Base-by-base conservation (phyloP, 2,888 invertebrate species). In the Oegoconia quadripuncta region DNA sequence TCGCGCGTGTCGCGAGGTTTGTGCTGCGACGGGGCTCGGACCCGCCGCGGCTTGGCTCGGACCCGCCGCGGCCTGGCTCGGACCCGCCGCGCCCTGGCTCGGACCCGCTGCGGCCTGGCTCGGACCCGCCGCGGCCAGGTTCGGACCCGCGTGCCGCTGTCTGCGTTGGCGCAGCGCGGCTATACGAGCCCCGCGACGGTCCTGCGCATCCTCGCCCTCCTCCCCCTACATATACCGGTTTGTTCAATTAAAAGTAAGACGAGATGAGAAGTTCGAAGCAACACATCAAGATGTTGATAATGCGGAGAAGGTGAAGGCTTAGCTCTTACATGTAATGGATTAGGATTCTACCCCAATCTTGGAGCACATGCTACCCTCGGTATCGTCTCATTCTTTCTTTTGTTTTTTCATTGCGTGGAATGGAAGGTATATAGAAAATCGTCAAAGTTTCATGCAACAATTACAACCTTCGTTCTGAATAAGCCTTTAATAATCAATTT, bases 171-270 rank as follows among this genome's bases (percentile, higher is more conserved):
- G 29, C 22, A 11, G 17, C 25, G 14, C n/a, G 14, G 13, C 65
- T 70, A 80, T 79, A 23, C 65, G 70, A 31, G 64, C 55, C 82
- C 82, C 40, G 70, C 70, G 16, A 44, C 48, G n/a, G 39, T 34
- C 35, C 2, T 81, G 83, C 3, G 67, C 74, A 0, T 55, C 56
- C 14, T 83, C 73, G 28, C 72, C 39, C 37, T 81, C 72, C 35
- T 15, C 16, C 13, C 11, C 35, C 44, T 48, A 34, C 14, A 23
- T 18, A 3, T 7, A 18, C 18, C 26, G 5, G 20, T 4, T n/a
- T n/a, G 22, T 22, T 7, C 22, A 8, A 22, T 22, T 7, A 22
- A 22, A 2, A 22, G 7, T 2, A 7, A 2, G 3, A 22, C 22
- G 22, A 3, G 22, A 1, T n/a, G n/a, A n/a, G n/a, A n/a, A n/a